Evolutionary conservation across 2,113 vertebrate species (phyloP).

Genomic region (Lanius ludovicianus): DNA sequence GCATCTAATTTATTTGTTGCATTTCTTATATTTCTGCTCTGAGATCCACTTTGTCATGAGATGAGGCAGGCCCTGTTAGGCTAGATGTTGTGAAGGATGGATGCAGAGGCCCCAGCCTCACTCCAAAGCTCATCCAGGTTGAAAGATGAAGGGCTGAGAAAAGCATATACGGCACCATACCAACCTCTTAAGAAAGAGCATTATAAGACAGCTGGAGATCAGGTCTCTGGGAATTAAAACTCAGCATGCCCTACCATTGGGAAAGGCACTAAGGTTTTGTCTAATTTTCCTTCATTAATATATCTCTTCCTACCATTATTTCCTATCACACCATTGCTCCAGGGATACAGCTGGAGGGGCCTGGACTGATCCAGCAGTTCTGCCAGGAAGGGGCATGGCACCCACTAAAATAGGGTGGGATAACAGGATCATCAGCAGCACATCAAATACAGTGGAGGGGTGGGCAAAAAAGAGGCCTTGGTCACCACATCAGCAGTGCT

Average conservation of each 20-base stretch:
- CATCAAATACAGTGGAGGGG: fast-evolving
- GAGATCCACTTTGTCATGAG: not conserved
- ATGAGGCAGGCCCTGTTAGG: not conserved
- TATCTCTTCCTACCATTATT: not conserved
- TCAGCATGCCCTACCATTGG: not conserved
- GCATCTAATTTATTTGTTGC: not conserved
- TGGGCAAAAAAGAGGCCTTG: not conserved
- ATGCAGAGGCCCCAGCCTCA: not conserved
- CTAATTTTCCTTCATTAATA: not conserved
- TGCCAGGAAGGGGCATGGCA: not conserved
- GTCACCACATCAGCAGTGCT: not conserved
- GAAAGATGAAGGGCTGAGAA: not conserved
- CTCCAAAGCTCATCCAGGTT: not conserved
- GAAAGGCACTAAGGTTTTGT: not conserved
- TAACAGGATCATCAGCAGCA: not conserved
- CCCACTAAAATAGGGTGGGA: not conserved
- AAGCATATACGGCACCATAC: not conserved
- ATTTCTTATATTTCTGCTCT: not conserved
- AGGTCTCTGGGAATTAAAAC: not conserved
- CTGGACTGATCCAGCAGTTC: not conserved
- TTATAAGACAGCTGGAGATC: not conserved
- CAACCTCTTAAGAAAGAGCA: not conserved
- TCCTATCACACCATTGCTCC: not conserved
- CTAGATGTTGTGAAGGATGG: not conserved
- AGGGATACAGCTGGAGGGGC: not conserved